A percentile compares a stretch with the other conserved stretches of the same genome.
Evolutionary conservation across 1,140 invertebrate genomes (phyloP).

Genomic region (Himalopsyche phryganea): DNA sequence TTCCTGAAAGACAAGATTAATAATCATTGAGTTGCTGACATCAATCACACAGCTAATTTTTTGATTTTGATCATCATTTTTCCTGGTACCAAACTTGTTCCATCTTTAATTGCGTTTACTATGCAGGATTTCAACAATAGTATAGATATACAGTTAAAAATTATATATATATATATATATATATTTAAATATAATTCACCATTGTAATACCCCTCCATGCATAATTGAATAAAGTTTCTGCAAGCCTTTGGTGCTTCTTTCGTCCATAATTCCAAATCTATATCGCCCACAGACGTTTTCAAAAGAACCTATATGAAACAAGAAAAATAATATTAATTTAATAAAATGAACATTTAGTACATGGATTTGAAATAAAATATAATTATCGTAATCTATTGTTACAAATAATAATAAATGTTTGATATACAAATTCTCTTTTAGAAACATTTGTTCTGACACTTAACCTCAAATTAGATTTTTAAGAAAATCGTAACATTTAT

Average conservation of each 20-base stretch:
- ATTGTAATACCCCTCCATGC: constrained; percentile 96
- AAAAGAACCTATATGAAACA: constrained; percentile 71
- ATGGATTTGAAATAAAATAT: constrained; percentile 26
- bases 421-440: background rate
- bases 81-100: background rate
- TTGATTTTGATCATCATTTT: too few species aligned
- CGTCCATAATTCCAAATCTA: constrained; percentile 97
- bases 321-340: background rate
- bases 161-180: too few species aligned
- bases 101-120: too few species aligned
- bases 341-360: too few species aligned
- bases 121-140: background rate
- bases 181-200: too few species aligned
- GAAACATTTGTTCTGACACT: constrained; percentile 2
- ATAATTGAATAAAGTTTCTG: constrained; percentile 95
- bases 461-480: too few species aligned
- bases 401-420: constrained; percentile 5
- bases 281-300: constrained; percentile 90
- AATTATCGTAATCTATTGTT: constrained; percentile 11
- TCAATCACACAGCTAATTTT: background rate
- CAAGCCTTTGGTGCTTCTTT: constrained; percentile 95
- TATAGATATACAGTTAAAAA: background rate
- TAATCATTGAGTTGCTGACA: background rate
- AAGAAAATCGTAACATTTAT: too few species aligned
- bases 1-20: constrained; percentile 45